These are phyloP conservation scores for Lithobates sylvaticus DNA, from an alignment of 2,797 vertebrate species.

Conservation along the genomic window DNA sequence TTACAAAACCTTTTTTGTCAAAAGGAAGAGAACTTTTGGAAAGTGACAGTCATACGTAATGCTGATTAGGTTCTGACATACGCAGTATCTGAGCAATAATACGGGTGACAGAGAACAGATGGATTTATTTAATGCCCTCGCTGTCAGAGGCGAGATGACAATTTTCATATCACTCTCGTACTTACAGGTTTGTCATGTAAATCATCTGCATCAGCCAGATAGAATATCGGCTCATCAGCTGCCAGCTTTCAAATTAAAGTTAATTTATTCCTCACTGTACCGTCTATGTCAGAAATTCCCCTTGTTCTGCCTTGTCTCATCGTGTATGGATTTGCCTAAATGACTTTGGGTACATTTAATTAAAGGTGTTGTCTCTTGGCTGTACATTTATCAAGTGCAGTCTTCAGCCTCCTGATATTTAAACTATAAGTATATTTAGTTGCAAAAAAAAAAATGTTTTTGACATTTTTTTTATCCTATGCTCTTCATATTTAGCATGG, in stretches of 20 bases:
- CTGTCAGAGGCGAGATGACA: background rate
- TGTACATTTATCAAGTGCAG: background rate
- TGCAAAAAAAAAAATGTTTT: background rate
- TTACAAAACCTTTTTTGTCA: background rate
- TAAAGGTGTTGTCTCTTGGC: background rate
- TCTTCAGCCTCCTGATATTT: background rate
- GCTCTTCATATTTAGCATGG: too few relatives aligned
- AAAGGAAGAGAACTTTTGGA: background rate
- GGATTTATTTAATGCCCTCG: conserved; percentile 7
- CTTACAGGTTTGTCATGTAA: conserved; percentile 24
- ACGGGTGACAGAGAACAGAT: background rate
- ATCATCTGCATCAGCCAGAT: conserved; percentile 7
- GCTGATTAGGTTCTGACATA: conserved; percentile 1
- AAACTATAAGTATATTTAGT: background rate
- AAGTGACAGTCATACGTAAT: background rate
- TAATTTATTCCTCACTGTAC: conserved; percentile 2
- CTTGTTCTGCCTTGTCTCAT: background rate
- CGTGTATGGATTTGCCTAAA: background rate
- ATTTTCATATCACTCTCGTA: background rate
- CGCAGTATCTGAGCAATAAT: background rate
- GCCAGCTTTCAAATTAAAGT: conserved; percentile 7
- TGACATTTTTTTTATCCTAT: background rate
- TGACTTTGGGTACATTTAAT: background rate
- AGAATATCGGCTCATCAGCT: conserved; percentile 23
- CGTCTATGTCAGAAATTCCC: background rate